Conservation (phyloP, 2,113 vertebrate genomes). For the Nerophis lumbriciformis region DNA sequence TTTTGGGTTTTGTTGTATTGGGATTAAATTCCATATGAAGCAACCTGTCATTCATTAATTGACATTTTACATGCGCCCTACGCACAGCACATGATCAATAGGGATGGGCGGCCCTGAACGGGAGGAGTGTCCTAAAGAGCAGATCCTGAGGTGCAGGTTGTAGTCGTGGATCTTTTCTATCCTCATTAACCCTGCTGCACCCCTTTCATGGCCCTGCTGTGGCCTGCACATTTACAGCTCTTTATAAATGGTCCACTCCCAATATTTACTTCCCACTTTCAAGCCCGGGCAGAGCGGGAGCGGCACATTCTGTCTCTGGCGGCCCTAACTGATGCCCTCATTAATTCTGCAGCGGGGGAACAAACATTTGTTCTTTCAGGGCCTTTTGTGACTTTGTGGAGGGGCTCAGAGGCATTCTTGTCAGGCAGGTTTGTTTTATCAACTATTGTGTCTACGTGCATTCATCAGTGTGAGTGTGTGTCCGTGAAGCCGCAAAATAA, state of each 20-base stretch:
- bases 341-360: conserved; percentile 61
- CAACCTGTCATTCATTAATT: no score
- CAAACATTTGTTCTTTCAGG: conserved; percentile 64
- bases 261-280: conserved; percentile 71
- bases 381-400: conserved; percentile 49
- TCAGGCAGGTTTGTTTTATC: conserved; percentile 35
- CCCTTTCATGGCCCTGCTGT: conserved; percentile 41
- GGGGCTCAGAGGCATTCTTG: conserved; percentile 17
- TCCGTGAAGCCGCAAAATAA: conserved; percentile 13
- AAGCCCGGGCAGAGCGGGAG: conserved; percentile 48
- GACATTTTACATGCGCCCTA: no score
- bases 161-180: conserved; percentile 16
- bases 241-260: conserved; percentile 63
- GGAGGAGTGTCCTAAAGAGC: conserved; percentile 39
- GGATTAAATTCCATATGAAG: no score
- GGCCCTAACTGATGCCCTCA: conserved; percentile 62
- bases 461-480: conserved; percentile 1
- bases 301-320: conserved; percentile 34
- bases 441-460: conserved; percentile 11
- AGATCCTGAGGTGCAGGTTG: conserved; percentile 39
- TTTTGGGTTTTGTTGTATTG: no score
- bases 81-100: no score
- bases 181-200: conserved; percentile 32
- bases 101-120: neutral
- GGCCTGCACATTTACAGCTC: conserved; percentile 49